Percentiles rank a stretch among this genome's conserved stretches.
These are phyloP conservation scores for Centruroides sculpturatus DNA, from an alignment of 1,140 invertebrate genomes.

Conservation along the genomic window DNA sequence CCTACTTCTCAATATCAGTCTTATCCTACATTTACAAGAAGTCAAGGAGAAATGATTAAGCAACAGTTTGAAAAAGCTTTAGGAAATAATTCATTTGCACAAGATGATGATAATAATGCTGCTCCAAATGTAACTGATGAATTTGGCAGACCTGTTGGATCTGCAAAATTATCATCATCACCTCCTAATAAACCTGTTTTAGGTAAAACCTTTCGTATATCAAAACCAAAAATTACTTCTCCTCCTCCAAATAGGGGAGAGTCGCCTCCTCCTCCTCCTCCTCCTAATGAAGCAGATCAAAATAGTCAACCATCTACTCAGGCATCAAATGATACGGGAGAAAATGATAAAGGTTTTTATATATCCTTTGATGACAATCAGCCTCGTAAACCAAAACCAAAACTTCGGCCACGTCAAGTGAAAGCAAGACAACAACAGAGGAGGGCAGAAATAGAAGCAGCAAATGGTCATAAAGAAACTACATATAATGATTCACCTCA, in stretches of 20 bases:
- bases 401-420: constrained; percentile 47
- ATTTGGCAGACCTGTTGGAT: constrained; percentile 7
- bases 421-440: constrained; percentile 20
- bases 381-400: constrained; percentile 76
- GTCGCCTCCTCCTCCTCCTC: constrained; percentile 1
- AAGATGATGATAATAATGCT: background rate
- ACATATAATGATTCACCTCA: no score
- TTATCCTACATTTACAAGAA: no score
- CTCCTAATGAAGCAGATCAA: background rate
- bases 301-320: constrained; percentile 5
- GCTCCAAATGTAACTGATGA: constrained; percentile 1
- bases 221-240: constrained; percentile 13
- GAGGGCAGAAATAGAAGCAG: constrained; percentile 8
- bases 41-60: background rate
- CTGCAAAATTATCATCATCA: constrained; percentile 10
- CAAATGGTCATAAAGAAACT: no score
- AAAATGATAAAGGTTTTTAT: constrained; percentile 74
- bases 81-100: background rate
- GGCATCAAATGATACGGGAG: constrained; percentile 15
- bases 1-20: no score
- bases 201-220: constrained; percentile 17
- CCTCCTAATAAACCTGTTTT: constrained; percentile 15
- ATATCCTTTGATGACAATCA: constrained; percentile 74
- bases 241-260: constrained; percentile 10
- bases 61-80: background rate